Evolutionary conservation across 2,888 invertebrate species (phyloP), one percentile per base, ranked within the genome.

Genomic region (Netelia inedita): DNA sequence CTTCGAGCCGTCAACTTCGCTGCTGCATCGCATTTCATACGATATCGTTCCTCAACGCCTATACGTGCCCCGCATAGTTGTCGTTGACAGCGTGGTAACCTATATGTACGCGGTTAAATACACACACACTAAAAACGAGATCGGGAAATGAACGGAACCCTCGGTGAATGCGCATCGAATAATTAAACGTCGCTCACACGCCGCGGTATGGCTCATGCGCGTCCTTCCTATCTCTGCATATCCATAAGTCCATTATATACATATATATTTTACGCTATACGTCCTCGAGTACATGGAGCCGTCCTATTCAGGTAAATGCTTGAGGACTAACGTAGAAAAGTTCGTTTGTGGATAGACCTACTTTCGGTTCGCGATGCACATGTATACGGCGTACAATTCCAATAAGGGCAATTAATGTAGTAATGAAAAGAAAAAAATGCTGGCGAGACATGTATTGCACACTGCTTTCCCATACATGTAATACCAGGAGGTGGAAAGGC

Each of bases 131-230:
- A 9, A 53, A 68, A 72, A 57, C 50, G 69, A 82, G 85, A 88
- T 82, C 78, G 85, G 80, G 85, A 87, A 84, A 86, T 88, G 85
- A 87, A 89, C 82, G 85, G 85, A 85, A 73, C n/a, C 79, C 72
- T 61, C 71, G 65, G 63, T 83, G 88, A 88, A 89, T 89, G 88
- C 85, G 84, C 89, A 88, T 88, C 87, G 88, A 89, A 89, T 92
- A 92, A 92, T 92, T 91, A 92, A 92, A 92, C 85, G 91, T 91
- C 91, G 91, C 85, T 91, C 89, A 90, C 91, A 91, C 85, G 85
- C 86, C 84, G 85, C 81, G 71, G 23, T 73, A 72, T 63, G 50
- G 61, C 66, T 78, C 61, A 35, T 28, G 19, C 16, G 8, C 19
- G 65, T 43, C 66, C 65, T 55, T 43, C 59, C 43, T 57, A 41